phyloP scores from a whole-genome alignment of 2,888 invertebrate species.

The Diarsia rubi region DNA sequence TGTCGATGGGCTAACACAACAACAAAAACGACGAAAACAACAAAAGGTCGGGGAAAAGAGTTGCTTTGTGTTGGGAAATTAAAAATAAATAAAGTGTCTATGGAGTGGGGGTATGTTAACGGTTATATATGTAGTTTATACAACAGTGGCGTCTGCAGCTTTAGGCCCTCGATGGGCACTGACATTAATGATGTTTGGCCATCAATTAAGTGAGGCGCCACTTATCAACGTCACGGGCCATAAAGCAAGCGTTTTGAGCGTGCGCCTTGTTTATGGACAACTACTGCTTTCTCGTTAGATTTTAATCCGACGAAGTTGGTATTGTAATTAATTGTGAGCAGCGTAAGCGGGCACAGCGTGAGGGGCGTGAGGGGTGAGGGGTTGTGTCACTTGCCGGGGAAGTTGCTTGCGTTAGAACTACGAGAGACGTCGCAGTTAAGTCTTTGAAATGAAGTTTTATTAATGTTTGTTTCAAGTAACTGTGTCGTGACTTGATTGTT shows the following conservation, averaged over 20 bases:
- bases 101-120: slow-evolving; percentile 33
- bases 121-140: slow-evolving; percentile 50
- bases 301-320: slow-evolving; percentile 39
- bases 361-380: neutral
- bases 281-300: slow-evolving; percentile 46
- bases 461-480: slow-evolving; percentile 1
- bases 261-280: slow-evolving; percentile 36
- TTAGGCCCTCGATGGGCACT: slow-evolving; percentile 39
- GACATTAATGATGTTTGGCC: slow-evolving; percentile 66
- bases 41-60: slow-evolving; percentile 32
- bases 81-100: slow-evolving; percentile 49
- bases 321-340: slow-evolving; percentile 60
- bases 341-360: slow-evolving; percentile 21
- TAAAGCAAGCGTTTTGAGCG: slow-evolving; percentile 39
- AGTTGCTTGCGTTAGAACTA: slow-evolving; percentile 28
- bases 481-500: neutral
- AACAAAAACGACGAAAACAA: slow-evolving; percentile 30
- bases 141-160: slow-evolving; percentile 52
- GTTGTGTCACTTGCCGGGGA: slow-evolving; percentile 13
- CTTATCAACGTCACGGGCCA: slow-evolving; percentile 56
- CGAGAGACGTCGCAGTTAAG: slow-evolving; percentile 12
- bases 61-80: slow-evolving; percentile 50
- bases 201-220: slow-evolving; percentile 63
- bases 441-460: slow-evolving; percentile 29
- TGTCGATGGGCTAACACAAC: slow-evolving; percentile 41